A percentile compares a stretch with the other conserved stretches of the same genome.
These are phyloP conservation scores for Mustela nigripes DNA, from an alignment of 2,113 vertebrate species.

Conservation along the genomic window DNA sequence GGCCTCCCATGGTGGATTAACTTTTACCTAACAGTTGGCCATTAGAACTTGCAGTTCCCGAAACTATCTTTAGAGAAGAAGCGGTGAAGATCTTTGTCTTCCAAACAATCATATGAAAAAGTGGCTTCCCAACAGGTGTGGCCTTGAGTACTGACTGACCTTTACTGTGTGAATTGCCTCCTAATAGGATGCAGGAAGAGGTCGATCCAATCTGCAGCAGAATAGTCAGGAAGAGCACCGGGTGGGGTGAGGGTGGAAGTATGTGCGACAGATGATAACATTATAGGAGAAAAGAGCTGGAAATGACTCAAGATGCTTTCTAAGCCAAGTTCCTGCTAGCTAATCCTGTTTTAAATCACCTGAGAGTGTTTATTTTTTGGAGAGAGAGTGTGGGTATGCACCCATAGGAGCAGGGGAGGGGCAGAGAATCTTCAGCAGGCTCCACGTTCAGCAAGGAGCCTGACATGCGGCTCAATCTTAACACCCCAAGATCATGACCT, in stretches of 20 bases:
- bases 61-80: constrained; percentile 67
- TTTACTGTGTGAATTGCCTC: background rate
- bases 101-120: constrained; percentile 4
- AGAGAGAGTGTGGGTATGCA: background rate
- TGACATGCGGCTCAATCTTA: background rate
- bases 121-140: constrained; percentile 53
- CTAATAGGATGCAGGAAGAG: constrained; percentile 41
- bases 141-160: background rate
- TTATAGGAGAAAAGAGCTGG: constrained; percentile 10
- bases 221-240: constrained; percentile 59
- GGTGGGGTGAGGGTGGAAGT: constrained; percentile 39
- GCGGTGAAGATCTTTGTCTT: constrained; percentile 26
- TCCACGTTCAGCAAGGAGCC: background rate
- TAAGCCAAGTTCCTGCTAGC: background rate
- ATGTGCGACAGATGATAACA: constrained; percentile 3
- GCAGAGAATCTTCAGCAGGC: background rate
- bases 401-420: background rate
- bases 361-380: background rate
- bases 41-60: constrained; percentile 34
- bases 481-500: background rate
- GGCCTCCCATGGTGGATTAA: background rate
- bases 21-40: constrained; percentile 63
- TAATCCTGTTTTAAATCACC: background rate
- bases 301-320: constrained; percentile 35
- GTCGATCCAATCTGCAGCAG: background rate